Base-by-base conservation (phyloP, 1,140 invertebrate species). In the Polyergus mexicanus region DNA sequence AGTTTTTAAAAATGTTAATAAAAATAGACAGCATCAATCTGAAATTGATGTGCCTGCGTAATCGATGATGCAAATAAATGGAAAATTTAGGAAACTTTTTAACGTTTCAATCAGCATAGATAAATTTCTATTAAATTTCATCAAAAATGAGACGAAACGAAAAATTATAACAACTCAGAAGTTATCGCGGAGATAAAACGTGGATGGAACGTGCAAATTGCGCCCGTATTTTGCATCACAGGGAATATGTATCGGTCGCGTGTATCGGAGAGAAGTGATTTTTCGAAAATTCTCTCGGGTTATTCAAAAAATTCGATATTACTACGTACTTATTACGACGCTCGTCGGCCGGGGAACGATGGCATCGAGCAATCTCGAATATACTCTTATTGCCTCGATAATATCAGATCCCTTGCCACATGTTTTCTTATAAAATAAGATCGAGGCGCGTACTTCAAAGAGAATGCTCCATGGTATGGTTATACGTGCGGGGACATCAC, bases 351-450 rank as follows among this genome's bases (percentile, higher is more conserved):
- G 8, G 3, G 22, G 19, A 16, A 32, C 54, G 47, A 65, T 32
- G 62, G n/a, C 38, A 60, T 25, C 72, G 72, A 72, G 80, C 72
- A 83, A 83, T 72, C 68, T 44, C 32, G 58, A 35, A 78, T 78
- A 84, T 68, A 89, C 66, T 51, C 47, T 88, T 89, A 86, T 86
- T 83, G 81, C 85, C 88, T 86, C 85, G 90, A 84, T 91, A 86
- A 92, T 93, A 93, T 93, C 90, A 92, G 91, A 92, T 92, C 90
- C 83, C 68, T 78, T 88, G 86, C 88, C 86, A 86, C 80, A 86
- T 89, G 87, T 88, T 92, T 91, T 88, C 87, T 90, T 87, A 92
- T 91, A 92, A 92, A 92, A 91, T 88, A 90, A 92, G 88, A 88
- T 91, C 85, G 81, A 56, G 69, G 83, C 83, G 78, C 62, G 91